Evolutionary conservation across 1,140 invertebrate genomes (phyloP).

Genomic region (Calycopis cecrops): DNA sequence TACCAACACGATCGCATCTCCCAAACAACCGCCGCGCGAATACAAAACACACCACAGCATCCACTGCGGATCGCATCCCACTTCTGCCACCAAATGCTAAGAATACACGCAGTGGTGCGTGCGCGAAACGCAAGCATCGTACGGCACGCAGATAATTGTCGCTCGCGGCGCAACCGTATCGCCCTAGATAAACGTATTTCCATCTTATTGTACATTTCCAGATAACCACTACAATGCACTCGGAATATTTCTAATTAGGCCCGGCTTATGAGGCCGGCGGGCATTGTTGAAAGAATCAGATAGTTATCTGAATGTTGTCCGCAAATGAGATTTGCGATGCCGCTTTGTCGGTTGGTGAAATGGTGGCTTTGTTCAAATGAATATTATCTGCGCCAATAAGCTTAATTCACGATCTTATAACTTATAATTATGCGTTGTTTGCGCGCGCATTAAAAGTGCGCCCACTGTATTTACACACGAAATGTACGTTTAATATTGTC

Average conservation of each 20-base stretch:
- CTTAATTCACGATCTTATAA: constrained; percentile 29
- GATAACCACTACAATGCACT: constrained; percentile 64
- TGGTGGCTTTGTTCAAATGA: constrained; percentile 61
- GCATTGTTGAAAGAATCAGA: constrained; percentile 71
- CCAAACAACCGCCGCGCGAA: constrained; percentile 8
- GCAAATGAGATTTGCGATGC: constrained; percentile 65
- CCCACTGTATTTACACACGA: too few species aligned
- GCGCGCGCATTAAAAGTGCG: too few species aligned
- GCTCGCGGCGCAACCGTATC: constrained; percentile 57
- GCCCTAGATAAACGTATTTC: constrained; percentile 67
- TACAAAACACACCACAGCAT: constrained; percentile 10
- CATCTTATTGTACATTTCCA: constrained; percentile 64
- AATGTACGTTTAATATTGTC: too few species aligned
- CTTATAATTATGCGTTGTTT: constrained; percentile 28
- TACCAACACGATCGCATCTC: constrained; percentile 49
- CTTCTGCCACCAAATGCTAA: neutral
- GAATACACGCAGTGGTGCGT: constrained; percentile 17
- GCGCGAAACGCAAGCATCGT: constrained; percentile 7
- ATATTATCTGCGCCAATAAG: constrained; percentile 50
- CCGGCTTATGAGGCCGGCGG: constrained; percentile 61
- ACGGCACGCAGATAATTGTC: constrained; percentile 64
- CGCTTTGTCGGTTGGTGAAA: constrained; percentile 58
- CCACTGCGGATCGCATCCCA: constrained; percentile 17
- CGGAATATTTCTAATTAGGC: constrained; percentile 73
- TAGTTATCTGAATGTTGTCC: constrained; percentile 62